A percentile compares a stretch with the other conserved stretches of the same genome.
phyloP scores from a whole-genome alignment of 2,113 vertebrate species.

The human (Homo sapiens) region DNA sequence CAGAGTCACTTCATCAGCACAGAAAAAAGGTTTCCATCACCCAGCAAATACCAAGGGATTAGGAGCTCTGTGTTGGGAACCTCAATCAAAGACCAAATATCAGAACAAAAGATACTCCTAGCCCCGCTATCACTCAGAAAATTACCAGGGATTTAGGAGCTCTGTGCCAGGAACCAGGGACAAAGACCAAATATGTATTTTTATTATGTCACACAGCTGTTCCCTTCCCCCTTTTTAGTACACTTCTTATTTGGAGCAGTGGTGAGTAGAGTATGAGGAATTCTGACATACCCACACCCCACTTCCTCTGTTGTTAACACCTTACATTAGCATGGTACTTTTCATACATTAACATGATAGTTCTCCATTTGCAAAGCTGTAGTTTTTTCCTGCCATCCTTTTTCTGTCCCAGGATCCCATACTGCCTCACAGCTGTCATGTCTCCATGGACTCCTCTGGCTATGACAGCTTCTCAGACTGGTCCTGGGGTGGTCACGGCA shows the following conservation, averaged over 20 bases:
- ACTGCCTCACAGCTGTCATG: not conserved
- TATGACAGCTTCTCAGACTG: not conserved
- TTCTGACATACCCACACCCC: fast-evolving
- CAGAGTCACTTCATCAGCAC: not conserved
- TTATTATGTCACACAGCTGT: not conserved
- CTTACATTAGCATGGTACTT: not conserved
- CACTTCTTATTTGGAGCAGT: not conserved
- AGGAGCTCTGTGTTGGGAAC: not conserved
- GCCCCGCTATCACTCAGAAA: not conserved
- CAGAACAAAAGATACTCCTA: not conserved
- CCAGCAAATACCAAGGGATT: not conserved
- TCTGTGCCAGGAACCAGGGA: not conserved
- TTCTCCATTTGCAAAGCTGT: not conserved
- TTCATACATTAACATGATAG: not conserved
- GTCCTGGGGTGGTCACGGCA: not conserved
- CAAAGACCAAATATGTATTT: not conserved
- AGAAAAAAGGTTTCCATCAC: not conserved
- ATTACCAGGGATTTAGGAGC: not conserved
- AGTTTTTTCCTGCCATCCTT: not conserved
- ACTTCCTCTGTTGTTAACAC: not conserved
- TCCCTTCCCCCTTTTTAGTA: not conserved
- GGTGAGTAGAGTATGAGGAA: not conserved
- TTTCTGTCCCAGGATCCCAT: not conserved
- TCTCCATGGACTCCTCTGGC: not conserved
- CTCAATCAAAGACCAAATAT: too few relatives aligned